Percentiles rank a stretch among this genome's conserved stretches.
Evolutionary conservation across 2,113 vertebrate species (phyloP).

Genomic region (Apus apus): DNA sequence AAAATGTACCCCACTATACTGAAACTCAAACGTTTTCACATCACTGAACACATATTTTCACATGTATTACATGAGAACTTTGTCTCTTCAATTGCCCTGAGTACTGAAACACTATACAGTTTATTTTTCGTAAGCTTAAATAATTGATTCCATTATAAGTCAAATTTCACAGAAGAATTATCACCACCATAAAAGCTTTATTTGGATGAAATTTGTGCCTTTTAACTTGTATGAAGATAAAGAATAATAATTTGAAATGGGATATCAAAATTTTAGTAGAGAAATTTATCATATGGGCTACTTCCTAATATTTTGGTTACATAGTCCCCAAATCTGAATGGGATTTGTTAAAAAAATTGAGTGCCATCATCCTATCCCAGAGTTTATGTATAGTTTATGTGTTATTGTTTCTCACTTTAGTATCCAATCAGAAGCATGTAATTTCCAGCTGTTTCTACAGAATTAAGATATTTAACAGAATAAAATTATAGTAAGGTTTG

Average conservation of each 20-base stretch:
- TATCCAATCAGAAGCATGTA: not conserved
- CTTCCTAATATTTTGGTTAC: not conserved
- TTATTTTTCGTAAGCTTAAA: conserved; percentile 38
- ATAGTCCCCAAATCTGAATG: not conserved
- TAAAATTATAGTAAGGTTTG: not conserved
- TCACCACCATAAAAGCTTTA: conserved; percentile 20
- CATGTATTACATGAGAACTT: not conserved
- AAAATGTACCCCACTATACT: not conserved
- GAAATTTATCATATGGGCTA: not conserved
- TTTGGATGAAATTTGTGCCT: conserved; percentile 10
- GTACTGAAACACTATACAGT: not conserved
- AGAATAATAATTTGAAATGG: conserved; percentile 5
- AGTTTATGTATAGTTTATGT: not conserved
- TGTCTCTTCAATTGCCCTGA: not conserved
- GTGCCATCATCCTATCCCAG: not conserved
- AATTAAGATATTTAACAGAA: not conserved
- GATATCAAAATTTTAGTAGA: conserved; percentile 8
- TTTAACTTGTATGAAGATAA: conserved; percentile 18
- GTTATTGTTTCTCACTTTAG: not conserved
- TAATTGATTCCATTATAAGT: conserved; percentile 30
- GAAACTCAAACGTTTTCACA: not conserved
- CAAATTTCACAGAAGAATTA: conserved; percentile 26
- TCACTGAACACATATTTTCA: not conserved
- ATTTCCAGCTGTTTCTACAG: not conserved
- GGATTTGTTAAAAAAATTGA: not conserved